Evolutionary conservation across 2,797 vertebrate species (phyloP).

Genomic region (Bovichtus diacanthus): DNA sequence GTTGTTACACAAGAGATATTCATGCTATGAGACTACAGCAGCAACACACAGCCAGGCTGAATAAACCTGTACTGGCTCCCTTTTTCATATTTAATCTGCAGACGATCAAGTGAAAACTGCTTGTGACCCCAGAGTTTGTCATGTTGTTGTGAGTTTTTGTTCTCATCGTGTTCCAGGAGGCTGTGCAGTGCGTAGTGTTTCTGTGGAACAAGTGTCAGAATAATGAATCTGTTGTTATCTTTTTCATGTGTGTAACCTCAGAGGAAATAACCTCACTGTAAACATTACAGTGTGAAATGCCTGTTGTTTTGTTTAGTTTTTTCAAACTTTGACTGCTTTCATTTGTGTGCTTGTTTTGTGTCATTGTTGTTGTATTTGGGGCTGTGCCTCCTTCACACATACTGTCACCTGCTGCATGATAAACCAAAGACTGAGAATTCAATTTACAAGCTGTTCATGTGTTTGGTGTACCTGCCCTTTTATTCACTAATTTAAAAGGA

Average conservation of each 20-base stretch:
- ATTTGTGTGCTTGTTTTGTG: constrained; percentile 55
- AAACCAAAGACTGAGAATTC: constrained; percentile 44
- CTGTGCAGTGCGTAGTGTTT: constrained; percentile 91
- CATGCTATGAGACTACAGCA: constrained; percentile 2
- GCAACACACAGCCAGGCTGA: neutral
- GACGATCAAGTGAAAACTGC: neutral
- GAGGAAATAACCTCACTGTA: constrained; percentile 36
- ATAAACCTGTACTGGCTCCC: neutral
- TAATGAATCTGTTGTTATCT: constrained; percentile 40
- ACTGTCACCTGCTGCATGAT: constrained; percentile 39
- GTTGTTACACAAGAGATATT: neutral
- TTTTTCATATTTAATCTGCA: neutral
- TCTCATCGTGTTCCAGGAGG: constrained; percentile 60
- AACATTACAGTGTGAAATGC: constrained; percentile 13
- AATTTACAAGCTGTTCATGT: neutral
- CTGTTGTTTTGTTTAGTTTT: neutral
- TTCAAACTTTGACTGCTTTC: constrained; percentile 30
- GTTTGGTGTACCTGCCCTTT: neutral
- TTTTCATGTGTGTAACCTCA: constrained; percentile 41
- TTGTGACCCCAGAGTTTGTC: constrained; percentile 5
- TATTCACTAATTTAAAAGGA: neutral
- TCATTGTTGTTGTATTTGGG: constrained; percentile 61
- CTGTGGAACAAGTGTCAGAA: constrained; percentile 66
- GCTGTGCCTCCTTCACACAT: constrained; percentile 77
- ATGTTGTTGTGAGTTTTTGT: constrained; percentile 32